Base-by-base conservation (phyloP, 2,888 invertebrate genomes). In the Saturnia japonica region DNA sequence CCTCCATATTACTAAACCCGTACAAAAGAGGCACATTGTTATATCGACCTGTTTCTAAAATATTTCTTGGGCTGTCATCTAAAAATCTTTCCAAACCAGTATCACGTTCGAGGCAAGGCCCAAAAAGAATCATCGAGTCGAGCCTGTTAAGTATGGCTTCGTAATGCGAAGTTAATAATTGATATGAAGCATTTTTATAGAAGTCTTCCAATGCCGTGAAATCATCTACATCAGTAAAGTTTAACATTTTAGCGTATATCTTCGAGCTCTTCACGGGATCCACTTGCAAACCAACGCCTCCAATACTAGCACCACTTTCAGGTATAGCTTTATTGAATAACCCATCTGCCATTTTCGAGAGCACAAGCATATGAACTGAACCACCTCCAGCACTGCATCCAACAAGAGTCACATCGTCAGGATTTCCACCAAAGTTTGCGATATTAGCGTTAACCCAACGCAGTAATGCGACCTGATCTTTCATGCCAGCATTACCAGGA, bases 341-440 rank as follows among this genome's bases (percentile, higher is more conserved):
- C 11, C 85, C 86, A 34, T 75, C 74, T 9, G 86, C 72, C 54
- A 77, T 76, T 40, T 79, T 77, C 1, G 87, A 86, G 9, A 87
- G 71, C 72, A 81, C 77, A 1, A 86, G 72, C 4, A 86, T 77
- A 60, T 85, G 85, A 0, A 84, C 83, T 0, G 87, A 69, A 0
- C 82, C 73, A 0, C 83, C 76, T 3, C 89, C 88, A 6, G 88
- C 85, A 67, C 88, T 88, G 40, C 73, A 84, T 0, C 89, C 88
- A 14, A 72, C 69, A 34, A 88, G 72, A 0, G 86, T 87, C 1
- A 89, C 80, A 45, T 88, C 87, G 51, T 83, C 68, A 16, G 88
- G 84, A 68, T 87, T 85, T 0, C 87, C 88, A 6, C 87, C 85
- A 69, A 86, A 88, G 19, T 71, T 74, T 0, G 78, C 85, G 47